A percentile compares a stretch with the other conserved stretches of the same genome.
Conservation (phyloP, 1,140 invertebrate species). For the Cotesia glomerata region DNA sequence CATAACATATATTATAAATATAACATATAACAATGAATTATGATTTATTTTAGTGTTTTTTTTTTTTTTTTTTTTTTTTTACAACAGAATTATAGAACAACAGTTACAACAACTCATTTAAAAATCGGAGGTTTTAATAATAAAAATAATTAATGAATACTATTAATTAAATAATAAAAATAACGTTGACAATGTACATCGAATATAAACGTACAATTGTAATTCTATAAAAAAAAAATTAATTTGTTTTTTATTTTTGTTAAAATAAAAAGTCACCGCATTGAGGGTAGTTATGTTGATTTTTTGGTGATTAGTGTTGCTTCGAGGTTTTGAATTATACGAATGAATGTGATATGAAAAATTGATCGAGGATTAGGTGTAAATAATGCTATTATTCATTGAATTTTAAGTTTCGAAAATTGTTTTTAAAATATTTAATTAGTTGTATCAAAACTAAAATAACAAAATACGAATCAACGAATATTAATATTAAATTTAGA, state of each 20-base stretch:
- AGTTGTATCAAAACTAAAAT: not conserved
- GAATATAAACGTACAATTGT: constrained; percentile 17
- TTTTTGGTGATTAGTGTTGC: too few species aligned
- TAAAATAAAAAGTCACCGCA: not conserved
- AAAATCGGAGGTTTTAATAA: not conserved
- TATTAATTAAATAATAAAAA: constrained; percentile 5
- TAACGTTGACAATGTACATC: constrained; percentile 14
- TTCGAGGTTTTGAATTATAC: too few species aligned
- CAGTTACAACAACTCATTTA: not conserved
- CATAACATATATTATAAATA: too few species aligned
- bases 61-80: too few species aligned
- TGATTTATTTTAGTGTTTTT: too few species aligned
- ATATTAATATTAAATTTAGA: constrained; percentile 11
- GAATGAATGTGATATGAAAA: not conserved
- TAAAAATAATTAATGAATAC: not conserved
- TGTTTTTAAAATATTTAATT: too few species aligned
- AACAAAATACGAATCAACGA: constrained; percentile 13
- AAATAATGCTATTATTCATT: not conserved
- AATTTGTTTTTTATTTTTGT: not conserved
- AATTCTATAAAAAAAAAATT: not conserved
- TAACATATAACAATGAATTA: too few species aligned
- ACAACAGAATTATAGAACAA: too few species aligned
- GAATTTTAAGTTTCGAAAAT: too few species aligned
- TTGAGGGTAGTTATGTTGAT: too few species aligned
- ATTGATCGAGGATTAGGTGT: not conserved